phyloP scores from a whole-genome alignment of 2,797 vertebrate genomes.

The Hirundo rustica region DNA sequence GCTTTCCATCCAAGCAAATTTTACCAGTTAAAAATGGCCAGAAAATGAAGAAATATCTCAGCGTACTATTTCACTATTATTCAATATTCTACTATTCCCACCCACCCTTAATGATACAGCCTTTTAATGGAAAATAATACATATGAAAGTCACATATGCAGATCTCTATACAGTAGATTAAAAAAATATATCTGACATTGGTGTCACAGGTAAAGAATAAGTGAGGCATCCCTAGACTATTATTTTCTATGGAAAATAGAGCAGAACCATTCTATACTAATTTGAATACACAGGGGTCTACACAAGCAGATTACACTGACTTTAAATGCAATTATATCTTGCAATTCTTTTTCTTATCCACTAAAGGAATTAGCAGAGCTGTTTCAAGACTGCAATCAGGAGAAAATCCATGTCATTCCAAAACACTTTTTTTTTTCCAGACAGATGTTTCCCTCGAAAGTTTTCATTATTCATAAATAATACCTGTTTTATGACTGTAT shows the following conservation, averaged over 20 bases:
- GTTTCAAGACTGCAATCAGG: neutral
- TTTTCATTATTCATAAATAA: neutral
- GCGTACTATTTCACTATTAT: neutral
- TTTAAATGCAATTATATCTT: neutral
- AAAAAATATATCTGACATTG: neutral
- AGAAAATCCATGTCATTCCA: neutral
- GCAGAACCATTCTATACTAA: neutral
- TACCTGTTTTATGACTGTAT: neutral
- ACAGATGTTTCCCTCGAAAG: neutral
- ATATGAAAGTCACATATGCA: neutral
- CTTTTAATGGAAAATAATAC: neutral
- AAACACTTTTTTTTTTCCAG: neutral
- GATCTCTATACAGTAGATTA: neutral
- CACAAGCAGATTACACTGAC: neutral
- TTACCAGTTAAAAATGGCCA: neutral
- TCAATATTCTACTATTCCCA: neutral
- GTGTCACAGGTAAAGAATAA: neutral
- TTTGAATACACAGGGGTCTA: neutral
- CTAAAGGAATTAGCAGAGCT: neutral
- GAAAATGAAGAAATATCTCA: neutral
- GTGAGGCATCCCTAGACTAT: neutral
- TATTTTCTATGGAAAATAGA: neutral
- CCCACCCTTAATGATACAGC: neutral
- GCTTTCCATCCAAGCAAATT: neutral
- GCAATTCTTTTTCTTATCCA: neutral